Percentiles rank a stretch among this genome's conserved stretches.
These are phyloP conservation scores for Latrodectus hesperus DNA, from an alignment of 2,888 invertebrate genomes.

Conservation along the genomic window DNA sequence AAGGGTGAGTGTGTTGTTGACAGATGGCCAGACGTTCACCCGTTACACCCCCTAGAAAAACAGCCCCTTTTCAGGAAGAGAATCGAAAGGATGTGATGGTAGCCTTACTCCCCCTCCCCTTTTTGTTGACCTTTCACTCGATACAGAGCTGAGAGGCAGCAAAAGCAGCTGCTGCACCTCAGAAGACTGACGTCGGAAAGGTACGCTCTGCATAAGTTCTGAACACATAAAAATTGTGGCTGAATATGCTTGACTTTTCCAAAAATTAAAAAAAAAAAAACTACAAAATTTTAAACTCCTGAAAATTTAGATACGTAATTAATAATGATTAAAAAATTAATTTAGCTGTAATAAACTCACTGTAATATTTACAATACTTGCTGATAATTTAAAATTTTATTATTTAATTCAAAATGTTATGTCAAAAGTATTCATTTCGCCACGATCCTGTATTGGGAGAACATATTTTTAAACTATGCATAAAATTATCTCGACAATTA, in stretches of 20 bases:
- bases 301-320: background rate
- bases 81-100: conserved; percentile 44
- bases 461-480: too few species aligned
- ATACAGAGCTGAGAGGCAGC: conserved; percentile 6
- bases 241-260: background rate
- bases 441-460: too few species aligned
- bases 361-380: too few species aligned
- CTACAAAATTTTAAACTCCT: background rate
- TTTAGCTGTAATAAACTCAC: too few species aligned
- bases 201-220: background rate
- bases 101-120: conserved; percentile 20
- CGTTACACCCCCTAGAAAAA: conserved; percentile 48
- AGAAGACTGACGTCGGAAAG: background rate
- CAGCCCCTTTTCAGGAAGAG: conserved; percentile 29
- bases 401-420: too few species aligned
- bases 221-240: background rate
- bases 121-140: conserved; percentile 51
- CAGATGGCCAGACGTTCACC: conserved; percentile 63
- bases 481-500: too few species aligned
- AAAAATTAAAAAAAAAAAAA: background rate
- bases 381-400: too few species aligned
- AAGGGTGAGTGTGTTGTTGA: conserved; percentile 35
- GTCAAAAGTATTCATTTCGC: too few species aligned
- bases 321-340: background rate
- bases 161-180: conserved; percentile 41